Evolutionary conservation across 2,797 vertebrate genomes (phyloP).

Genomic region (Spheniscus humboldti): DNA sequence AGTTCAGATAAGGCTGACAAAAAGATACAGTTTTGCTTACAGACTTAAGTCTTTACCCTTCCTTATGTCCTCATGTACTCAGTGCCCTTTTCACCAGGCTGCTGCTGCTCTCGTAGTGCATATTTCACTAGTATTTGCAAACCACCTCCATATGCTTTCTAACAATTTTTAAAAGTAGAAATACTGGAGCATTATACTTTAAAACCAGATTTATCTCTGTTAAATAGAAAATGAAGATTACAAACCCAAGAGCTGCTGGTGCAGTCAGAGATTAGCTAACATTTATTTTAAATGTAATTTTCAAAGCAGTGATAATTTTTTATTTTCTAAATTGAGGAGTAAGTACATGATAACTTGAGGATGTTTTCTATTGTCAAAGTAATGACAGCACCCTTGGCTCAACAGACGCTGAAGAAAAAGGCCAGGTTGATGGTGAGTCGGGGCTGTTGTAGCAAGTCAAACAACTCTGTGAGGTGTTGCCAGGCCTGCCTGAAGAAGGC

Average conservation of each 20-base stretch:
- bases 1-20: neutral
- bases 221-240: slow-evolving; percentile 18
- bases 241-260: neutral
- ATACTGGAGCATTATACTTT: neutral
- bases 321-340: neutral
- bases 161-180: slow-evolving; percentile 12
- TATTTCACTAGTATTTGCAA: neutral
- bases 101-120: neutral
- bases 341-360: neutral
- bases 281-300: neutral
- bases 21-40: neutral
- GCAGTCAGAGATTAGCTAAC: neutral
- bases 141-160: neutral
- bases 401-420: neutral
- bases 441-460: neutral
- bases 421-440: rapidly evolving
- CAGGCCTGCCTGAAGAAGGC: neutral
- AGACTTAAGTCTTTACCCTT: neutral
- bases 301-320: neutral
- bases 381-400: neutral
- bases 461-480: neutral
- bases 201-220: slow-evolving; percentile 20
- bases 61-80: neutral
- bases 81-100: neutral
- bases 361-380: neutral